Base-by-base conservation (phyloP, 64 coral and sea anemone species). In the Montipora cactus region DNA sequence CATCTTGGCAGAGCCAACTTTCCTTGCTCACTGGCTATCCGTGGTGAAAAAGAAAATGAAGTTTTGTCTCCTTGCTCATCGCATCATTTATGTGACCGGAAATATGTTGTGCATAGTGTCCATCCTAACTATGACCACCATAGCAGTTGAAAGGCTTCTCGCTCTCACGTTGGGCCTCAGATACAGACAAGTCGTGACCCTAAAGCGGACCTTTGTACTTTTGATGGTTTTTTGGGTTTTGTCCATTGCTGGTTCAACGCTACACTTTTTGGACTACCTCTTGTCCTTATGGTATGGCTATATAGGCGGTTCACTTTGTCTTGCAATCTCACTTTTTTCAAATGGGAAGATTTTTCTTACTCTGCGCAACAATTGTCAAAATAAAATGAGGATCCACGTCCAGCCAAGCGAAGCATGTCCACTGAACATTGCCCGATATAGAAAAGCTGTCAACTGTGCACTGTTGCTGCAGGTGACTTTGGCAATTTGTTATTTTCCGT, bases 71-170 rank as follows among this genome's bases (percentile, higher is more conserved):
- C 70, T 20, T 10, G 18, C 66, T 1, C 19, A 11, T 19, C 7
- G 13, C 19, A 6, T 46, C n/a, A 5, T 18, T 21, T 49, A 46
- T 7, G 46, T 85, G 0, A 2, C 62, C 0, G 28, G 66, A 14
- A 47, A 46, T n/a, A 71, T 67, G 20, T 21, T 85, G 19, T 70
- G 19, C 49, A 18, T 15, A n/a, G 82, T 71, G 0, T 70, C 82
- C 46, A n/a, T 85, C 62, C 21, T 70, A 46, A 85, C 82, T 9
- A 49, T 49, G 61, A 71, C 82, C 21, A 19, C 82, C 8, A 70
- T 85, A 48, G 47, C 62, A 44, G 82, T 85, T 64, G 62, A 85
- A 12, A 70, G 82, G 51, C 82, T 85, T 49, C 82, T 85, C 19
- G 66, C 66, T 16, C 62, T 85, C 5, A 5, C 47, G 15, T 70